Evolutionary conservation across 1,140 invertebrate species (phyloP).

Genomic region (Gonioctena quinquepunctata): DNA sequence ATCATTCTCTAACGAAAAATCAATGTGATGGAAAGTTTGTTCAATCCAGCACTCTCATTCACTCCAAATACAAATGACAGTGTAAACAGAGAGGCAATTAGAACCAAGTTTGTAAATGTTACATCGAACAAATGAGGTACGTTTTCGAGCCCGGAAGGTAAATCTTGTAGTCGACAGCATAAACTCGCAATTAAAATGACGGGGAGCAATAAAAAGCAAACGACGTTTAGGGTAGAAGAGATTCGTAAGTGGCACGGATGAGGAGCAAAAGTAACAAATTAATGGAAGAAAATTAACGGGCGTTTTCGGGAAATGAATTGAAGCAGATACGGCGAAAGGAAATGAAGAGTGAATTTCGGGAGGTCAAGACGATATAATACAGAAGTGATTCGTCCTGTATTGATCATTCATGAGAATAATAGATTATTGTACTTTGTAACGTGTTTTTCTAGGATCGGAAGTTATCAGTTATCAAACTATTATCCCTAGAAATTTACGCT

Average conservation of each 20-base stretch:
- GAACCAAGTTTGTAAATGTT: slow-evolving; percentile 6
- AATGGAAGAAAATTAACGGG: slow-evolving; percentile 16
- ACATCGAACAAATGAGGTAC: slow-evolving; percentile 13
- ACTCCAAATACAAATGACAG: not conserved
- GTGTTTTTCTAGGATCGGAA: too few relatives aligned
- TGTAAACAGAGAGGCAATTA: slow-evolving; percentile 16
- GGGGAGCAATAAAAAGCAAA: slow-evolving; percentile 12
- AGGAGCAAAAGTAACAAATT: slow-evolving; percentile 12
- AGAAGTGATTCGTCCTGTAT: too few relatives aligned
- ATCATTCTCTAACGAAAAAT: not conserved
- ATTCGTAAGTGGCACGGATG: slow-evolving; percentile 13
- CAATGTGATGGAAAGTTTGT: not conserved
- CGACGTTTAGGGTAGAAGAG: slow-evolving; percentile 17
- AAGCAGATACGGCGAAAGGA: not conserved
- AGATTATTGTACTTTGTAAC: too few relatives aligned
- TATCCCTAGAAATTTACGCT: too few relatives aligned
- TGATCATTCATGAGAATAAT: too few relatives aligned
- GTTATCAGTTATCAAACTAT: too few relatives aligned
- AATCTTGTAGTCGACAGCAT: slow-evolving; percentile 22
- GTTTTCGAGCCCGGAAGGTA: slow-evolving; percentile 3
- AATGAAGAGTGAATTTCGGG: not conserved
- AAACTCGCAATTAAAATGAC: slow-evolving; percentile 22
- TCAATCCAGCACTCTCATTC: not conserved
- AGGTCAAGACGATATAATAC: too few relatives aligned
- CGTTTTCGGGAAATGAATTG: not conserved